phyloP scores from a whole-genome alignment of 1,140 invertebrate species.

The Lordiphosa clarofinis region DNA sequence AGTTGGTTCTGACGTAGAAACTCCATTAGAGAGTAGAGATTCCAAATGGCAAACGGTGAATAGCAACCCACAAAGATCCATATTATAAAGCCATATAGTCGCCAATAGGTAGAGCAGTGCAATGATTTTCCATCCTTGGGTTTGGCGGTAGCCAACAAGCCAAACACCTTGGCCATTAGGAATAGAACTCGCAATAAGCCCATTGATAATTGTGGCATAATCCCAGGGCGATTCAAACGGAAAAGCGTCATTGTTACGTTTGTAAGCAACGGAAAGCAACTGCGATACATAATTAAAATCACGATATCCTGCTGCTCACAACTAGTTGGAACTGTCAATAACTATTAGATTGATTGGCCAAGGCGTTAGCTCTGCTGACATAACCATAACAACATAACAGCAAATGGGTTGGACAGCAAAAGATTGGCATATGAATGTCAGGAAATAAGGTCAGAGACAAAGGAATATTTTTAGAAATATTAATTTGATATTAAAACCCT shows the following conservation, averaged over 20 bases:
- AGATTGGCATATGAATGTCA: no score
- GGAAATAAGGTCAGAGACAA: no score
- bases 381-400: no score
- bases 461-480: no score
- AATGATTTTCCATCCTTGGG: background rate
- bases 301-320: conserved; percentile 5
- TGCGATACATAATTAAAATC: conserved; percentile 30
- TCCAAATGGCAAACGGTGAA: conserved; percentile 36
- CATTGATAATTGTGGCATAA: conserved; percentile 21
- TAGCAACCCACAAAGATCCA: conserved; percentile 33
- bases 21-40: conserved; percentile 30
- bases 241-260: conserved; percentile 7
- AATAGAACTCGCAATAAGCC: conserved; percentile 23
- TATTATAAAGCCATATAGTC: conserved; percentile 42
- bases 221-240: conserved; percentile 2
- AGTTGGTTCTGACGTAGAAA: conserved; percentile 43
- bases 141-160: conserved; percentile 32
- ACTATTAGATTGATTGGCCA: conserved; percentile 68
- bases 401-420: no score
- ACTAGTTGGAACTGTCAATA: conserved; percentile 15
- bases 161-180: conserved; percentile 34
- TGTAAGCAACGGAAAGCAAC: conserved; percentile 1
- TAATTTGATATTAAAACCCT: no score
- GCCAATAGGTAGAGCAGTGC: conserved; percentile 23
- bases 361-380: conserved; percentile 40